Conservation (phyloP, 2,113 vertebrate genomes). For the Stigmatopora argus region DNA sequence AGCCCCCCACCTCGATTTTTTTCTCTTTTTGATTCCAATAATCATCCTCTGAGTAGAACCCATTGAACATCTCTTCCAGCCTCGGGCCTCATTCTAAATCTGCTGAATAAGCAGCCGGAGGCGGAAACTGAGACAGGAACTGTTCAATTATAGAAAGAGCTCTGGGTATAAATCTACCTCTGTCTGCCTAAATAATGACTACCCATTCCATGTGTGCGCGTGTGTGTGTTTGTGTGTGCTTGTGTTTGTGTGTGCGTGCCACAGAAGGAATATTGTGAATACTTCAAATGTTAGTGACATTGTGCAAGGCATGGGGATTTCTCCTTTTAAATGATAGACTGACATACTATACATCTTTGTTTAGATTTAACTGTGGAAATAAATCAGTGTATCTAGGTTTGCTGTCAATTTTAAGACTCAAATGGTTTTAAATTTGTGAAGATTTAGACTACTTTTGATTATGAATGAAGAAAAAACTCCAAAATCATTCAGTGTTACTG, state of each 20-base stretch:
- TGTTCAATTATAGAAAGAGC: slow-evolving; percentile 71
- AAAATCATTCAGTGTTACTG: slow-evolving; percentile 27
- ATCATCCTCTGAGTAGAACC: neutral
- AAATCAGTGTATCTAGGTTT: neutral
- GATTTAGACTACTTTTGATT: slow-evolving; percentile 24
- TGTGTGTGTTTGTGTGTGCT: slow-evolving; percentile 16
- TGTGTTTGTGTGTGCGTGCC: slow-evolving; percentile 5
- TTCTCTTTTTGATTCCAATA: neutral
- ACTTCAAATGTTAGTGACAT: slow-evolving; percentile 38
- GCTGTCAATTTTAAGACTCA: slow-evolving; percentile 21
- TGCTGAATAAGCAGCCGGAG: slow-evolving; percentile 58
- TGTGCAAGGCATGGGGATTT: slow-evolving; percentile 14
- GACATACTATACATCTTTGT: slow-evolving; percentile 6
- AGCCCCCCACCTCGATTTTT: slow-evolving; percentile 24
- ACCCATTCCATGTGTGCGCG: slow-evolving; percentile 32
- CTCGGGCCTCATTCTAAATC: slow-evolving; percentile 37
- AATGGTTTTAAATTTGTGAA: slow-evolving; percentile 29
- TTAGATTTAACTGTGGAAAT: neutral
- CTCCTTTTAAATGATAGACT: slow-evolving; percentile 36
- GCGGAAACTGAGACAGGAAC: slow-evolving; percentile 58
- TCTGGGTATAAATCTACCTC: slow-evolving; percentile 64
- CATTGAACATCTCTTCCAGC: slow-evolving; percentile 1
- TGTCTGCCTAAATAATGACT: slow-evolving; percentile 62
- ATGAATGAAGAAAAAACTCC: slow-evolving; percentile 30
- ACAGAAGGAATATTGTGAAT: slow-evolving; percentile 2